Conservation (phyloP, 1,140 invertebrate species). For the Aphis craccivora region DNA sequence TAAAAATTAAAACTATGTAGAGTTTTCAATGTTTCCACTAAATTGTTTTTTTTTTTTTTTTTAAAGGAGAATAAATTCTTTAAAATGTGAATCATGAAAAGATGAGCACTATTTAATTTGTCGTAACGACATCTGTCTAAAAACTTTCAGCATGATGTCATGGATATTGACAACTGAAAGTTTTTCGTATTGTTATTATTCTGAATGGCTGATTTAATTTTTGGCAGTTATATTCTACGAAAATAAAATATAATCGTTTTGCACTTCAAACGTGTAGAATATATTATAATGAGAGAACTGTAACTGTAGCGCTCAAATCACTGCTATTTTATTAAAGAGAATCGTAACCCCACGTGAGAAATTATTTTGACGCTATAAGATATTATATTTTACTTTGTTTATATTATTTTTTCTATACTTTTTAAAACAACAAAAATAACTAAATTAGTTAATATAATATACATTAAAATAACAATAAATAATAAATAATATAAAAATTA, state of each 20-base stretch:
- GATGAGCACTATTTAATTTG: neutral
- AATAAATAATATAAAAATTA: no score
- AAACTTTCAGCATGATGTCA: neutral
- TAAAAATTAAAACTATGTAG: neutral
- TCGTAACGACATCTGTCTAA: neutral
- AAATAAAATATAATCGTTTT: neutral
- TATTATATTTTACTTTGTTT: no score
- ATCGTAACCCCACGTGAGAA: no score
- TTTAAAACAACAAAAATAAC: no score
- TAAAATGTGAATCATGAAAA: neutral
- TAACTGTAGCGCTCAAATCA: no score
- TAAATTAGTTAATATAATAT: no score
- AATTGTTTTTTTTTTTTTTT: neutral
- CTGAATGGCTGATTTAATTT: neutral
- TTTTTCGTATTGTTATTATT: neutral
- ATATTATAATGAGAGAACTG: no score
- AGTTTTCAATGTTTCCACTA: neutral
- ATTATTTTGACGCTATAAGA: no score
- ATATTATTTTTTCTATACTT: no score
- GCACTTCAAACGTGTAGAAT: neutral
- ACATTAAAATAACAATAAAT: no score
- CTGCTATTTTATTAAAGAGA: no score
- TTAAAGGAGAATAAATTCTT: neutral
- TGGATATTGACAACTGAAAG: neutral
- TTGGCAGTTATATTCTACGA: neutral